phyloP scores from a whole-genome alignment of 23 tunicate species.

The Styela clava region DNA sequence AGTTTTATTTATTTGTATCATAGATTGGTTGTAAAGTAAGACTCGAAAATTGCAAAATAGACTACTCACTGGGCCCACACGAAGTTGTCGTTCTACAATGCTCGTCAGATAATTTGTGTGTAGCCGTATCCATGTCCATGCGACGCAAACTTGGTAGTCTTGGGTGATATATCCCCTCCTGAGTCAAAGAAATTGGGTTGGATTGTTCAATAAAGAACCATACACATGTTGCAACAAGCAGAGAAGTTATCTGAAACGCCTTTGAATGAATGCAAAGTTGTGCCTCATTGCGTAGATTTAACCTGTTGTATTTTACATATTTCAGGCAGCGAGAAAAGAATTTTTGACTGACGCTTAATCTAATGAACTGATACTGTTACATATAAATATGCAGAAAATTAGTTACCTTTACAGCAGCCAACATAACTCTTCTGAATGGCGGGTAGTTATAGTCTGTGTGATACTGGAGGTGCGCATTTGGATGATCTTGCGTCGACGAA shows the following conservation, averaged over 20 bases:
- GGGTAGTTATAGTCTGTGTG: slow-evolving; percentile 63
- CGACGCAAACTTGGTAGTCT: slow-evolving; percentile 67
- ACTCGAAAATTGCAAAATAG: too few species aligned
- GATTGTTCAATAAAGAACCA: neutral
- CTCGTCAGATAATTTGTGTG: slow-evolving; percentile 64
- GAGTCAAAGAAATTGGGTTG: neutral
- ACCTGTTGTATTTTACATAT: too few species aligned
- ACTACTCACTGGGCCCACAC: slow-evolving; percentile 62
- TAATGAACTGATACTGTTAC: too few species aligned
- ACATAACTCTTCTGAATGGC: slow-evolving; percentile 76
- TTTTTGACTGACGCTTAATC: too few species aligned
- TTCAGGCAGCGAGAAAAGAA: too few species aligned
- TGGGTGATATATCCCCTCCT: slow-evolving; percentile 74
- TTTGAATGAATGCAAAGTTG: too few species aligned
- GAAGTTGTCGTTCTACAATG: slow-evolving; percentile 81
- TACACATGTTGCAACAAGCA: too few species aligned
- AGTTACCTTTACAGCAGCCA: slow-evolving; percentile 70
- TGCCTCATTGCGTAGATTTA: too few species aligned
- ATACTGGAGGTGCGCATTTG: slow-evolving; percentile 86
- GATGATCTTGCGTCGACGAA: slow-evolving; percentile 34
- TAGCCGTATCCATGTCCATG: slow-evolving; percentile 88
- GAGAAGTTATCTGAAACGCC: too few species aligned
- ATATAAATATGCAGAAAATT: too few species aligned
- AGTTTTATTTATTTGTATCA: too few species aligned
- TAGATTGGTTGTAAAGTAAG: too few species aligned